Percentiles rank a stretch among this genome's conserved stretches.
These are phyloP conservation scores for Drosophila ironensis DNA, from an alignment of 1,140 invertebrate genomes.

Conservation along the genomic window DNA sequence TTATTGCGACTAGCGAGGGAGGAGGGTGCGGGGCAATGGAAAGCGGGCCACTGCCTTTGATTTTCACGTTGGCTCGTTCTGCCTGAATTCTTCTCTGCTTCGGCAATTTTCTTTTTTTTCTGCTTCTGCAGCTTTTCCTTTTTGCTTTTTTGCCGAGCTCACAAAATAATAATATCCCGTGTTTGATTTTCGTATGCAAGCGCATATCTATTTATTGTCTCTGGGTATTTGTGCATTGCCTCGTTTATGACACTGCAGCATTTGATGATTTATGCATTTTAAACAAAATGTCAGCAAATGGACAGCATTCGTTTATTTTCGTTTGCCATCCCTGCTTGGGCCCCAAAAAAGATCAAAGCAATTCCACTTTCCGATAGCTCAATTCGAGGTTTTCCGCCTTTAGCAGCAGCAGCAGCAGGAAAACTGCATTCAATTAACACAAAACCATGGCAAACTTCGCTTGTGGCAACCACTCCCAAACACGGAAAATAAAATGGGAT, in stretches of 20 bases:
- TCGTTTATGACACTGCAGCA: conserved; percentile 73
- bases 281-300: conserved; percentile 72
- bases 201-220: conserved; percentile 40
- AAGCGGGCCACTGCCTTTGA: conserved; percentile 63
- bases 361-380: conserved; percentile 10
- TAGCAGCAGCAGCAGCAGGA: conserved; percentile 10
- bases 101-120: background rate
- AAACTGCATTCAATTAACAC: conserved; percentile 35
- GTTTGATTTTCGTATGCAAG: conserved; percentile 54
- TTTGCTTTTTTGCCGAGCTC: conserved; percentile 70
- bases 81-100: conserved; percentile 14
- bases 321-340: background rate
- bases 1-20: conserved; percentile 57
- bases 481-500: background rate
- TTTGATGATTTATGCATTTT: conserved; percentile 75
- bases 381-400: background rate
- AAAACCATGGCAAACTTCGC: conserved; percentile 7
- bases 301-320: conserved; percentile 7
- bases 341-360: conserved; percentile 32
- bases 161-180: conserved; percentile 76
- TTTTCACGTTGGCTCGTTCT: conserved; percentile 60
- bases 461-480: conserved; percentile 21
- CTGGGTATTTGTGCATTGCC: conserved; percentile 50
- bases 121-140: conserved; percentile 32
- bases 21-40: conserved; percentile 10